These are phyloP conservation scores for Clostera curtula DNA, from an alignment of 2,888 invertebrate species.

Conservation along the genomic window DNA sequence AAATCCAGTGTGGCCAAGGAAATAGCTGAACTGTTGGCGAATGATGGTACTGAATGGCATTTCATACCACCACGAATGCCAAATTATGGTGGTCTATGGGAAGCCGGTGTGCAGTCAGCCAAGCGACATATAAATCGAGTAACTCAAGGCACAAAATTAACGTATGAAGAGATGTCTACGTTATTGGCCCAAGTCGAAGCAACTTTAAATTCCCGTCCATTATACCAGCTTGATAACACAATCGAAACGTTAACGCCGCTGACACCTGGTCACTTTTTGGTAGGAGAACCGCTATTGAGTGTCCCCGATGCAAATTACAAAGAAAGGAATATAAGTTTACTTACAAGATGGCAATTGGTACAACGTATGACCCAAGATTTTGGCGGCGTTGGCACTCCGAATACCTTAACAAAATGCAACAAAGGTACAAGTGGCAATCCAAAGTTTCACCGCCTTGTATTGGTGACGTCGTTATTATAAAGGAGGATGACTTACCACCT, in stretches of 20 bases:
- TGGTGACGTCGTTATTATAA: slow-evolving; percentile 14
- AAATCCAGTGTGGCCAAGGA: slow-evolving; percentile 4
- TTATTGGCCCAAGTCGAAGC: too few relatives aligned
- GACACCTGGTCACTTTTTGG: slow-evolving; percentile 5
- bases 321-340: slow-evolving; percentile 1
- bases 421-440: slow-evolving; percentile 19
- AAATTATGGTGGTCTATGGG: slow-evolving; percentile 21
- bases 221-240: slow-evolving; percentile 2
- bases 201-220: too few relatives aligned
- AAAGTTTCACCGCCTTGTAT: slow-evolving; percentile 6
- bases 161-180: too few relatives aligned
- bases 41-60: slow-evolving; percentile 10
- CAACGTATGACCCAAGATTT: slow-evolving; percentile 20
- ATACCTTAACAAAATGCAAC: slow-evolving; percentile 18
- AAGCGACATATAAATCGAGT: slow-evolving; percentile 16
- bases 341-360: slow-evolving; percentile 18
- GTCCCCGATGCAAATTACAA: slow-evolving; percentile 4
- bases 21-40: slow-evolving; percentile 7
- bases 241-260: slow-evolving; percentile 3
- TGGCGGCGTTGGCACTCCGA: slow-evolving; percentile 21
- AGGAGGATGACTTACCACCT: slow-evolving; percentile 13
- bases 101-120: slow-evolving; percentile 9
- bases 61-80: slow-evolving; percentile 13
- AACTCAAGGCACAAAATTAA: too few relatives aligned
- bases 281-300: slow-evolving; percentile 3